These are phyloP conservation scores for Barbus barbus DNA, from an alignment of 2,113 vertebrate genomes.

Conservation along the genomic window DNA sequence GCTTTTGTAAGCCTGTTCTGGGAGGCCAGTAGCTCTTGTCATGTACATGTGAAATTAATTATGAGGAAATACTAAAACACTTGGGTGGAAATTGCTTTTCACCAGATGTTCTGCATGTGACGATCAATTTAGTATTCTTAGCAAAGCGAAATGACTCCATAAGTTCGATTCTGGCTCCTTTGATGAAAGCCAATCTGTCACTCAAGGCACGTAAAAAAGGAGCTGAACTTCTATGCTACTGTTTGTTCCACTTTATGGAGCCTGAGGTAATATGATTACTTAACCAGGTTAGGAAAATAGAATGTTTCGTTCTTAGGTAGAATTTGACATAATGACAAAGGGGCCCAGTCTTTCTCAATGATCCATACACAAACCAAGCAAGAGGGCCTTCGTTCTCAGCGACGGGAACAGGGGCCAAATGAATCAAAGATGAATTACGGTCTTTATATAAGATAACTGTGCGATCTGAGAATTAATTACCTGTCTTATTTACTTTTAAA, in stretches of 20 bases:
- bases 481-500: constrained; percentile 6
- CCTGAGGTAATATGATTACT: constrained; percentile 80
- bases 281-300: constrained; percentile 81
- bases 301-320: constrained; percentile 75
- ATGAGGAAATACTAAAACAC: constrained; percentile 85
- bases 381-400: constrained; percentile 57
- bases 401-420: constrained; percentile 55
- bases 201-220: constrained; percentile 72
- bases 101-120: constrained; percentile 81
- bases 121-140: constrained; percentile 76
- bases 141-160: constrained; percentile 71
- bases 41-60: constrained; percentile 85
- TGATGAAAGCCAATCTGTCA: constrained; percentile 79
- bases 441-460: constrained; percentile 63
- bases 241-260: constrained; percentile 79
- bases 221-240: constrained; percentile 73
- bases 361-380: constrained; percentile 66
- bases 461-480: constrained; percentile 46
- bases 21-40: constrained; percentile 78
- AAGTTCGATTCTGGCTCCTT: constrained; percentile 67
- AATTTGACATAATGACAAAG: constrained; percentile 72
- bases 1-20: constrained; percentile 77
- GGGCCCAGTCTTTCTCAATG: constrained; percentile 73
- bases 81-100: constrained; percentile 82
- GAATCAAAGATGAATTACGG: constrained; percentile 71